phyloP scores from a whole-genome alignment of 1,140 invertebrate genomes.

The Eumaeus atala region DNA sequence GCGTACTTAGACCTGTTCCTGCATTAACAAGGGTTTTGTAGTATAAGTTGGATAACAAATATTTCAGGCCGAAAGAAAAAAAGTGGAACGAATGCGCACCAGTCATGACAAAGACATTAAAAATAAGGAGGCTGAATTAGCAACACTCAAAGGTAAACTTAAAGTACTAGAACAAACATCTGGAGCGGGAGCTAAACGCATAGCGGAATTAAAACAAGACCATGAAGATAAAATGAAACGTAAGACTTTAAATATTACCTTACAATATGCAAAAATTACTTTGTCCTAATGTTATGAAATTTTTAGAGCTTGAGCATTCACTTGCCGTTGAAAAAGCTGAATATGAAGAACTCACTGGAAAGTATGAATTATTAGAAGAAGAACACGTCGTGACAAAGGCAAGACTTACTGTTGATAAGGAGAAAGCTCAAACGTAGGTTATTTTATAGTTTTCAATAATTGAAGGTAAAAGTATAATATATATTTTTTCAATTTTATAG shows the following conservation, averaged over 20 bases:
- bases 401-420: constrained; percentile 84
- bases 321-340: constrained; percentile 80
- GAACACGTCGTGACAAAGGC: constrained; percentile 87
- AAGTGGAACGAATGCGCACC: constrained; percentile 76
- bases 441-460: not conserved
- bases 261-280: constrained; percentile 8
- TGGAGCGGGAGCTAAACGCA: constrained; percentile 77
- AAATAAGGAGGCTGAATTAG: constrained; percentile 80
- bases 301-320: constrained; percentile 80
- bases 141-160: constrained; percentile 78
- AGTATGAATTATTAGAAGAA: constrained; percentile 88
- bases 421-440: constrained; percentile 75
- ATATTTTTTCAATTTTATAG: not conserved
- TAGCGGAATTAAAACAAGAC: constrained; percentile 79
- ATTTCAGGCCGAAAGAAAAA: constrained; percentile 77
- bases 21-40: constrained; percentile 1
- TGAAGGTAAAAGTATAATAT: not conserved
- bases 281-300: constrained; percentile 26
- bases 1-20: too few relatives aligned
- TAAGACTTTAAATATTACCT: constrained; percentile 49
- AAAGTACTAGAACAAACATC: constrained; percentile 76
- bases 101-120: constrained; percentile 78
- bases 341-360: constrained; percentile 85
- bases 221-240: constrained; percentile 80
- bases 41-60: too few relatives aligned